Evolutionary conservation across 2,797 vertebrate species (phyloP), one percentile per base, ranked within the genome.

Genomic region (Enteromius trimaculatus): DNA sequence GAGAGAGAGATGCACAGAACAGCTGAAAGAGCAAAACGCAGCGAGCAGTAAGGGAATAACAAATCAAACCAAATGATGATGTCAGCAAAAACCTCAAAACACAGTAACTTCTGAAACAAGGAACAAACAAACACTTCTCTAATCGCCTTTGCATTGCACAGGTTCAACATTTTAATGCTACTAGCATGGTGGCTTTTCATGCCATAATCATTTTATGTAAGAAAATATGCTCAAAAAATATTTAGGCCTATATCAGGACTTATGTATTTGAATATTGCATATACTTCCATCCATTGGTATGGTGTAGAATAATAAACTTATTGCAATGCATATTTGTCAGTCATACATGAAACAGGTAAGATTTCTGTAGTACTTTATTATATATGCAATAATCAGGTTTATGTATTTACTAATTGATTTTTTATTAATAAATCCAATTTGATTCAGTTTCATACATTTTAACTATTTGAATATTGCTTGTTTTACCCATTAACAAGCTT

Each of bases 31-130:
- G 37, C 44, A 23, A n/a, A 47, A 44, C 31, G 19, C 70, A 29
- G 62, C 34, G 78, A 77, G 42, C 70, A 39, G 62, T 23, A 70
- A 77, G 42, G 23, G 39, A 17, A 37, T 34, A 23, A 89, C 72
- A 86, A 85, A 86, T 85, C 60, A 88, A 77, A 89, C 72, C 86
- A 87, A 53, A 81, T 60, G 53, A 29, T 26, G 75, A 11, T 42
- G 34, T 62, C 74, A 62, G 74, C 55, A 77, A 77, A 77, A 60
- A n/a, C 14, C 37, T 16, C 13, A 60, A 42, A 77, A 60, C 74
- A 42, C 72, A 16, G 14, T 5, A 23, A 13, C 49, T n/a, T 75
- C 31, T 55, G 6, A 16, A 75, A 37, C 34, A 14, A 55, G 71
- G 49, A 55, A 37, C 19, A 74, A 74, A 55, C 49, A 55, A 17